These are phyloP conservation scores for Epinephelus moara DNA, from an alignment of 2,113 vertebrate genomes.

Conservation along the genomic window DNA sequence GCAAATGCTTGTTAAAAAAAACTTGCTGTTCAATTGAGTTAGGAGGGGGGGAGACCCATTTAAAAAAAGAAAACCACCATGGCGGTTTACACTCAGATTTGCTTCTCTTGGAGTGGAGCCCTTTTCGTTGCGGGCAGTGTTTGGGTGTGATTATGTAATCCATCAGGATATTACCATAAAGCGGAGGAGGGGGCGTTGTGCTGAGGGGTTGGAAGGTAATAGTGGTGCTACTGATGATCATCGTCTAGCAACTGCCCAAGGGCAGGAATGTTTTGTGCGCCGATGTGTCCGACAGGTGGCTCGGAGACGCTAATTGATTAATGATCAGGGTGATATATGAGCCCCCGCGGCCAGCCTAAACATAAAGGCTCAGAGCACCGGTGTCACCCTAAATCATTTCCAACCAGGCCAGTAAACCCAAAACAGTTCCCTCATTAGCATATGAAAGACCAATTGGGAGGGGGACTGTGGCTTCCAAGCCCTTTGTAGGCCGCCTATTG, in stretches of 20 bases:
- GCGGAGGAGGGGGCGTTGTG: constrained; percentile 5
- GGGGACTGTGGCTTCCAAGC: constrained; percentile 62
- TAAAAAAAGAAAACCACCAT: constrained; percentile 28
- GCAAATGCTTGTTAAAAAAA: constrained; percentile 42
- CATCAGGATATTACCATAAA: constrained; percentile 71
- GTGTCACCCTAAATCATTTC: constrained; percentile 86
- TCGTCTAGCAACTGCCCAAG: constrained; percentile 81
- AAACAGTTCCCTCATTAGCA: constrained; percentile 83
- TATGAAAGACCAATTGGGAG: constrained; percentile 76
- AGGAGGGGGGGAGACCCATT: constrained; percentile 27
- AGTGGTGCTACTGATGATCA: constrained; percentile 64
- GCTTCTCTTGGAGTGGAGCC: constrained; percentile 31
- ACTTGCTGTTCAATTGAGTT: constrained; percentile 40
- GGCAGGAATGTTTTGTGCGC: constrained; percentile 81
- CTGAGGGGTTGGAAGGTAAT: constrained; percentile 58
- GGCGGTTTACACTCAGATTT: constrained; percentile 41
- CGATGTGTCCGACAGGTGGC: constrained; percentile 84
- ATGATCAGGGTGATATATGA: constrained; percentile 85
- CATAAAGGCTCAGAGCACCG: constrained; percentile 76
- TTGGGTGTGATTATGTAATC: constrained; percentile 80
- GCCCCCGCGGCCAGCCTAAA: constrained; percentile 66
- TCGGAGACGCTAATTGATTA: constrained; percentile 86
- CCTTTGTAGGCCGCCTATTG: constrained; percentile 72
- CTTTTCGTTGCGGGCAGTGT: constrained; percentile 49
- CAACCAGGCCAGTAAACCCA: constrained; percentile 84